Base-by-base conservation (phyloP, 2,113 vertebrate genomes). In the Pyrgilauda ruficollis region DNA sequence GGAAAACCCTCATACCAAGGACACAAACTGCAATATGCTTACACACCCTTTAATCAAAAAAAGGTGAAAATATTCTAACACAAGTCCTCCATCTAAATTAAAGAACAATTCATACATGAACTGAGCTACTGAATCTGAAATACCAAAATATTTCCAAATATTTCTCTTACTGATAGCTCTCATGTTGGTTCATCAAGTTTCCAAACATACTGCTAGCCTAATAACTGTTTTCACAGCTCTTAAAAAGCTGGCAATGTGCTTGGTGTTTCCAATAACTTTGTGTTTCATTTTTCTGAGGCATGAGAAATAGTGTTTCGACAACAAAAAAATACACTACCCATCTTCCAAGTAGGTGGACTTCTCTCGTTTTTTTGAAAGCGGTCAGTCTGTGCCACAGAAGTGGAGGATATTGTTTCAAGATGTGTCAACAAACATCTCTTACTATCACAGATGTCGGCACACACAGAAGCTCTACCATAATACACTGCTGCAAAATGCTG, bases 391-490 rank as follows among this genome's bases (percentile, higher is more conserved):
- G 46, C 90, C 53, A 76, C 1, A 4, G 61, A 87, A 64, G 74
- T 66, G 50, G n/a, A 72, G 66, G 15, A 89, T 68, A 94, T 68
- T 16, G 37, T 67, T 96, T 94, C 86, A 94, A 86, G 80, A 67
- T 82, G 81, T 66, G 56, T 22, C 0, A 22, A 53, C 16, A 81
- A n/a, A 49, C 33, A 31, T 47, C 44, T 75, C 27, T 15, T 44
- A 37, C 41, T 72, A 68, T 61, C 15, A 61, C 33, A 69, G 28
- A 83, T 59, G 85, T 77, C 63, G 82, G 69, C 52, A 90, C 11
- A 56, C 1, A 18, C 14, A 66, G 53, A 88, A 61, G 19, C 86
- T 26, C 23, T 35, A 46, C 41, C 7, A 0, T 27, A 78, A 31
- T 15, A 69, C 4, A 53, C 31, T 47, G 6, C 19, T 84, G 47